Base-by-base conservation (phyloP, 1,140 invertebrate species). In the Drosophila pseudoobscura region DNA sequence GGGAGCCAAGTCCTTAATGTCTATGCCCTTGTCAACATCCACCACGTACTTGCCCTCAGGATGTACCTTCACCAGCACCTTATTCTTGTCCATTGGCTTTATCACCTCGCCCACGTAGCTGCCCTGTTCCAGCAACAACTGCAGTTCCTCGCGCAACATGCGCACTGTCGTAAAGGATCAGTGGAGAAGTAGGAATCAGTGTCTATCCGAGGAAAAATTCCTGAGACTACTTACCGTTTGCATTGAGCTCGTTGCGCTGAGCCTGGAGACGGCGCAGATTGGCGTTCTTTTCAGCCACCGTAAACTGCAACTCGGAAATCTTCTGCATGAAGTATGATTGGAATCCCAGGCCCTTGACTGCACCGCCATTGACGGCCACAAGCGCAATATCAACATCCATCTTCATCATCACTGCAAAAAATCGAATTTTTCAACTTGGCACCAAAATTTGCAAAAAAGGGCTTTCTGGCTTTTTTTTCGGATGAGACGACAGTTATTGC, bases 1-100 rank as follows among this genome's bases (percentile, higher is more conserved):
- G 22, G 99, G 97, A 13, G 98, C 99, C 0, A 99, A 96, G 93
- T 99, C 97, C 83, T 97, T 98, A 47, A 99, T 99, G 90, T 99
- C 98, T 77, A 99, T 99, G 90, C 99, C 99, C 91, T 99, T 99
- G 91, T 99, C 99, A 68, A 99, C 93, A 92, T 99, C 99, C 22
- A 99, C 99, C 3, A 99, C 98, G 94, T 99, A 99, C 93, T 99
- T 99, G 58, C 99, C 99, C 93, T 99, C 99, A 2, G 99, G 99
- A 92, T 99, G 99, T 9, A 99, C 98, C 93, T 99, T 99, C 0
- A 99, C 99, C 0, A 99, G 92, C 2, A 99, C 98, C 93, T 99
- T 99, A 92, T 99, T 99, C 92, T 99, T 99, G 91, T 99, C 99
- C 98, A 99, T 99, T 0, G 98, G 97, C 92, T 99, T 99, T 0